phyloP scores from a whole-genome alignment of 2,888 invertebrate genomes.

The Leptura quadrifasciata region DNA sequence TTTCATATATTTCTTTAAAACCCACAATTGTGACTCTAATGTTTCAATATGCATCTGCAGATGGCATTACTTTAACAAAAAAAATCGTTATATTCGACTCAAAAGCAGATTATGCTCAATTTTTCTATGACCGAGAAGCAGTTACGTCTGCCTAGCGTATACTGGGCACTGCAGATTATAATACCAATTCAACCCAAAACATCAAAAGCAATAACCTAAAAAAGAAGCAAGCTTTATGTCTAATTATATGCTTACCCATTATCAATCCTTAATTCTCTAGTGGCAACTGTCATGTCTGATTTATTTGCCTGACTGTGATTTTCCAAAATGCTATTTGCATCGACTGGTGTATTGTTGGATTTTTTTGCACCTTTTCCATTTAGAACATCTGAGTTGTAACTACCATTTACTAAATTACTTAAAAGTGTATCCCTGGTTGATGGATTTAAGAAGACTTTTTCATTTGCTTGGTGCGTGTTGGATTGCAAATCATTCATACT shows the following conservation, averaged over 20 bases:
- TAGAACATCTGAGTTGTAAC: constrained; percentile 62
- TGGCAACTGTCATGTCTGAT: constrained; percentile 58
- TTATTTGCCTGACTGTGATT: constrained; percentile 30
- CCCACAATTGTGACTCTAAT: no score
- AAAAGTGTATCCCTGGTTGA: constrained; percentile 67
- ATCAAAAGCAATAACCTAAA: background rate
- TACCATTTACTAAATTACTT: constrained; percentile 67
- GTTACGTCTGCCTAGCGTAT: no score
- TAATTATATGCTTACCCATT: constrained; percentile 47
- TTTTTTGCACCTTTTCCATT: constrained; percentile 54
- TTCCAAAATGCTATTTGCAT: constrained; percentile 17
- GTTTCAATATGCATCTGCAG: no score
- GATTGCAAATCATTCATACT: constrained; percentile 50
- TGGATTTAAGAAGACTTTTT: constrained; percentile 69
- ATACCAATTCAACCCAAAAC: background rate
- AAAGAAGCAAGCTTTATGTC: background rate
- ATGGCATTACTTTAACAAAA: no score
- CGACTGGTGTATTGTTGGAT: constrained; percentile 30
- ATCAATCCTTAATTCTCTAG: constrained; percentile 54
- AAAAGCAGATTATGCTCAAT: no score
- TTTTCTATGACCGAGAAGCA: no score
- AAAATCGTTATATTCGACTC: no score
- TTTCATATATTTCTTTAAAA: no score
- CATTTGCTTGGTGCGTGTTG: constrained; percentile 37
- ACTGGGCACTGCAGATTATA: no score